Evolutionary conservation across 2,113 vertebrate genomes (phyloP), one percentile per base, ranked within the genome.

Genomic region (Xerus inauris): DNA sequence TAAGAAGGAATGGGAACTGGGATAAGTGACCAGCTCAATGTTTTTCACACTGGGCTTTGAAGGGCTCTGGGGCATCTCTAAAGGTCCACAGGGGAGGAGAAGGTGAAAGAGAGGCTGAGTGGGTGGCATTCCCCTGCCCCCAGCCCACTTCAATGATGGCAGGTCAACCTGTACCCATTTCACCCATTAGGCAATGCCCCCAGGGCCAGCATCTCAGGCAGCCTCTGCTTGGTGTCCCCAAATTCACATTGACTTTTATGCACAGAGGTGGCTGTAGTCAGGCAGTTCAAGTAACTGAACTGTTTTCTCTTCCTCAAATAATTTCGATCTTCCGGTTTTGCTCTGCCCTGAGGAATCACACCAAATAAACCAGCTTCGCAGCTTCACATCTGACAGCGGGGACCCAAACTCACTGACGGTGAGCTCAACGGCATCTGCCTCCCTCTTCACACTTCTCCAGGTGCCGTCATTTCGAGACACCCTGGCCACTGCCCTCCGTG

Each of bases 351-450:
- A 28, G 42, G 69, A 57, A 26, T 32, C 16, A 3, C 45, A 30
- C 7, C 38, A 5, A 35, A 8, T 6, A 28, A n/a, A n/a, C 32
- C 26, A 20, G 76, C n/a, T 13, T 38, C 5, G 24, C 49, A 26
- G 30, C 35, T 17, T 24, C 9, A 0, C 17, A 1, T 9, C 35
- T 7, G 22, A 79, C 54, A 8, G 14, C 0, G 5, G 2, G 5
- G 22, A 4, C 5, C 5, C 1, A 19, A 20, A 51, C 38, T 69
- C 42, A 2, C 2, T 0, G 3, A 2, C 6, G 4, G 22, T 9
- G 47, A 11, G 17, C 9, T 6, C 65, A 40, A 3, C 10, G 3
- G 6, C 0, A 9, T 6, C 47, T 30, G 0, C 0, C 4, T 24
- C n/a, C 24, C 42, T 32, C 24, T 51, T 45, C 49, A 47, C 16